Evolutionary conservation across 1,140 invertebrate species (phyloP).

Genomic region (Philotrypesis tridentata): DNA sequence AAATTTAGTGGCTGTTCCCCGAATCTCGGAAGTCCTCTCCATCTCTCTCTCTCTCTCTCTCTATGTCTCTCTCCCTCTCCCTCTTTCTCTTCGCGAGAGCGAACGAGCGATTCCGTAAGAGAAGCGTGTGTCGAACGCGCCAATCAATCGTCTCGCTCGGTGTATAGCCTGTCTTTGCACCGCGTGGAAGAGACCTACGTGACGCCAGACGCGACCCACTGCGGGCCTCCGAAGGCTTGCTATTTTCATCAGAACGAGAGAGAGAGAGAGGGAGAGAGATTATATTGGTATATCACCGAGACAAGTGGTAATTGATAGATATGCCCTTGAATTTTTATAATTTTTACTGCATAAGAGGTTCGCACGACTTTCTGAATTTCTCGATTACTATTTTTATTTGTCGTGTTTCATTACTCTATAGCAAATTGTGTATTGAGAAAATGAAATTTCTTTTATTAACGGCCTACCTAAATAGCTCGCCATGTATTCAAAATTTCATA

Average conservation of each 20-base stretch:
- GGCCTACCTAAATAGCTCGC: too few species aligned
- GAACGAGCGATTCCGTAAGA: conserved; percentile 1
- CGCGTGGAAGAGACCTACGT: neutral
- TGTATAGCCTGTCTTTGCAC: neutral
- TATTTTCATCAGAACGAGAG: conserved; percentile 27
- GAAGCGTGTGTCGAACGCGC: neutral
- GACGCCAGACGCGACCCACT: conserved; percentile 6
- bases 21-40: conserved; percentile 63
- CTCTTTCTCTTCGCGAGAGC: conserved; percentile 17
- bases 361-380: too few species aligned
- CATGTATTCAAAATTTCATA: too few species aligned
- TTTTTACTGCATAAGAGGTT: too few species aligned
- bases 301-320: too few species aligned
- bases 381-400: too few species aligned
- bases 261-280: too few species aligned
- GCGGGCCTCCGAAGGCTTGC: neutral
- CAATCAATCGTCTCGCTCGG: conserved; percentile 36
- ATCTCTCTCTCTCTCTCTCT: conserved; percentile 36
- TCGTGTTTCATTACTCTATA: too few species aligned
- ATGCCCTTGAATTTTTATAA: too few species aligned
- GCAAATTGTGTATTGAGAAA: too few species aligned
- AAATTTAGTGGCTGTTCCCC: conserved; percentile 69
- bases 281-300: too few species aligned
- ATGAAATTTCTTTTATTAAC: too few species aligned
- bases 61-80: conserved; percentile 51